Evolutionary conservation across 2,888 invertebrate species (phyloP), one percentile per base, ranked within the genome.

Genomic region (Agrypnus murinus): DNA sequence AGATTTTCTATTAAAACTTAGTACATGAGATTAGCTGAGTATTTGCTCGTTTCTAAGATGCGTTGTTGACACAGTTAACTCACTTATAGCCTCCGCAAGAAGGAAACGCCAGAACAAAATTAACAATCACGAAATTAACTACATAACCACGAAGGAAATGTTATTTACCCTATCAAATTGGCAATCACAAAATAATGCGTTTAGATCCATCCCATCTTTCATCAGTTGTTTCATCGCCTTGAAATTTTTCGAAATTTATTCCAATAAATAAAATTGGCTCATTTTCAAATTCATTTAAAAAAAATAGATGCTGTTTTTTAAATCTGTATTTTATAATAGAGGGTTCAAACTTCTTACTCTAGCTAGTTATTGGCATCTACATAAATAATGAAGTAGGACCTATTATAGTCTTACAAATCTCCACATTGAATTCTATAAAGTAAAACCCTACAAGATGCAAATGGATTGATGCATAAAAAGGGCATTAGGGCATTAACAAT

Each of bases 1-100:
- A 79, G 79, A 80, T 79, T 81, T 81, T 77, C 78, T 78, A 79
- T 81, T 81, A 81, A 81, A 81, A 81, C 80, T 81, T 81, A 75
- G 74, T 77, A 76, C 73, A 74, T 71, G 77, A 77, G 80, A 80
- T 80, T 80, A 80, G 75, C 73, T 73, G 73, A 74, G 72, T 80
- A 78, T 80, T 80, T 79, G 75, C 78, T 75, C 72, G 66, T 60
- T 67, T 32, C 63, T 66, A 69, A 74, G 72, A 69, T 65, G 60
- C 71, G 64, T 65, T 74, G 72, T 72, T 72, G 74, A 72, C 72
- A 74, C 59, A 70, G 69, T 69, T 67, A 74, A 73, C 65, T 73
- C 60, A 68, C 65, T 70, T 65, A 64, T 67, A 70, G 70, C 68
- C 46, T 64, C 62, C 65, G 53, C 40, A 68, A 73, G 60, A 57